Evolutionary conservation across 2,888 invertebrate genomes (phyloP), one percentile per base, ranked within the genome.

Genomic region (Ptychoptera contaminata): DNA sequence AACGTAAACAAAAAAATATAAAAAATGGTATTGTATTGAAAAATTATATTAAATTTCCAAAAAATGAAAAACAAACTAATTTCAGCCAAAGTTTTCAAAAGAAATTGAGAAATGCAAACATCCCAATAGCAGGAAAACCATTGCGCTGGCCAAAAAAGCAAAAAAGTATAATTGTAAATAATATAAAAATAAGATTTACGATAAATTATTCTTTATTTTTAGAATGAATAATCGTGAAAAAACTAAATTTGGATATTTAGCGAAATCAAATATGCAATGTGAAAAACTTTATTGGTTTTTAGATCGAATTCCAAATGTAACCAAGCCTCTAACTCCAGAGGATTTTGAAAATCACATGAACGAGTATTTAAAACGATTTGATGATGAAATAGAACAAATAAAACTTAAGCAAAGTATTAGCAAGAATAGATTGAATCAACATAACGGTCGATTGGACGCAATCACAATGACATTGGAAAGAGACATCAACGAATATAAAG

Each of bases 101-200:
- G 67, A 71, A 48, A 50, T 73, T n/a, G 60, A 62, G 29, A 74
- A 76, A 60, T 69, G 76, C 44, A 80, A 80, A 56, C 90, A 90
- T 66, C 90, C 90, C 1, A 86, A 87, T 61, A 88, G 88, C 55
- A 73, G 90, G 51, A 86, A 84, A 67, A 83, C 85, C 1, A 69
- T 75, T 49, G 78, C 80, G 8, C 61, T 87, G 15, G 72, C 76
- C 2, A 82, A 79, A 58, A 77, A 83, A 62, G 68, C 77, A 8
- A 77, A 77, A 51, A 81, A 71, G 73, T 74, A 62, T 54, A 56
- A 46, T 42, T 14, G 36, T 39, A 32, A 37, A 31, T 12, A 4
- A 37, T 31, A 16, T 34, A n/a, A 11, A 41, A 43, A 4, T 31
- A 1, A 2, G 4, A 38, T 38, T 16, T 1, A 38, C 5, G n/a